phyloP scores from a whole-genome alignment of 1,140 invertebrate species.

The Ceratitis capitata region DNA sequence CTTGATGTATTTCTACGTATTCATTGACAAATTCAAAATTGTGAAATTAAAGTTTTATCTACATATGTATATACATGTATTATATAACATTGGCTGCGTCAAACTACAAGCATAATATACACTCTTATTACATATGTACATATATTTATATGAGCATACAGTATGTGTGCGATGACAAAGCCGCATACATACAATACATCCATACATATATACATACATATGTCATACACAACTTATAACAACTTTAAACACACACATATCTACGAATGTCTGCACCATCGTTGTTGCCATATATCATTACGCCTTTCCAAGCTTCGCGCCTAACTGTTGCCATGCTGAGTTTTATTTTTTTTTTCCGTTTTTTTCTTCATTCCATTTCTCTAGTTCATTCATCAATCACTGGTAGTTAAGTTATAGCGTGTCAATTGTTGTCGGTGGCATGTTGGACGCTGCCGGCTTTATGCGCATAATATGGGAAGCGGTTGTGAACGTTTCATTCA shows the following conservation, averaged over 20 bases:
- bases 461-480: not conserved
- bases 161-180: not conserved
- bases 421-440: not conserved
- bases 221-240: no score
- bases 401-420: not conserved
- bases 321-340: not conserved
- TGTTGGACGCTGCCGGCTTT: not conserved
- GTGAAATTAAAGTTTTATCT: constrained; percentile 3
- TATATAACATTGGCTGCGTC: not conserved
- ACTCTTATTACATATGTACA: not conserved
- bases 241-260: no score
- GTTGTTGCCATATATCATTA: not conserved
- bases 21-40: constrained; percentile 1
- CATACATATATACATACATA: not conserved
- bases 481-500: not conserved
- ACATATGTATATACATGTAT: no score
- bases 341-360: not conserved
- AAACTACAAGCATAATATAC: not conserved
- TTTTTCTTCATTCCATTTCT: no score
- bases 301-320: not conserved
- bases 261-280: not conserved
- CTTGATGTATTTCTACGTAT: not conserved
- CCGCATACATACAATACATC: not conserved
- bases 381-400: not conserved
- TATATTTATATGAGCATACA: not conserved